Evolutionary conservation across 2,113 vertebrate genomes (phyloP).

Genomic region (Cryptotis parvus): DNA sequence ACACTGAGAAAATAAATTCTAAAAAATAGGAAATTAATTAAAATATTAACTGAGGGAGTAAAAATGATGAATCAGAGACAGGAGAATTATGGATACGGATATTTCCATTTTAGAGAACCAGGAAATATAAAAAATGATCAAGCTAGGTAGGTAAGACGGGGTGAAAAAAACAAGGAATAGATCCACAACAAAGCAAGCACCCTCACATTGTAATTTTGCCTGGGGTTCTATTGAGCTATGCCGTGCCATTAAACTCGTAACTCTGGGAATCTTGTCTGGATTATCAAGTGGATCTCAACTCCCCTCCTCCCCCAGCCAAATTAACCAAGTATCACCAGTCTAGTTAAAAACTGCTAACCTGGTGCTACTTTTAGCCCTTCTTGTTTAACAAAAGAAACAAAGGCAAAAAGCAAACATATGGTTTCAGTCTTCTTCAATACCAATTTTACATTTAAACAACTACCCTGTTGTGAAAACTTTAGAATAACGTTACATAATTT

Average conservation of each 20-base stretch:
- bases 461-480: background rate
- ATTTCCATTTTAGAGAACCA: background rate
- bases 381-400: background rate
- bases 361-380: conserved; percentile 11
- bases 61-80: background rate
- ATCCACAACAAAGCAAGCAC: background rate
- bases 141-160: background rate
- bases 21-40: background rate
- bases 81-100: too few species aligned
- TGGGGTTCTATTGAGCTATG: background rate
- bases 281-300: background rate
- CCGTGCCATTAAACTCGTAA: background rate
- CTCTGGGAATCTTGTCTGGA: background rate
- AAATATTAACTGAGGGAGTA: background rate
- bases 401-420: conserved; percentile 2
- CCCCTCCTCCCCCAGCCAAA: background rate
- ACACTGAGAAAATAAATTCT: background rate
- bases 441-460: background rate
- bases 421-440: background rate
- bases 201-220: too few species aligned
- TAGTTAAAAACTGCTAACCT: background rate
- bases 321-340: background rate
- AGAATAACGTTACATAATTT: background rate
- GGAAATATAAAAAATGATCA: background rate
- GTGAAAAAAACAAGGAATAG: background rate